Conservation (phyloP, 2,113 vertebrate species). For the Corynorhinus townsendii region DNA sequence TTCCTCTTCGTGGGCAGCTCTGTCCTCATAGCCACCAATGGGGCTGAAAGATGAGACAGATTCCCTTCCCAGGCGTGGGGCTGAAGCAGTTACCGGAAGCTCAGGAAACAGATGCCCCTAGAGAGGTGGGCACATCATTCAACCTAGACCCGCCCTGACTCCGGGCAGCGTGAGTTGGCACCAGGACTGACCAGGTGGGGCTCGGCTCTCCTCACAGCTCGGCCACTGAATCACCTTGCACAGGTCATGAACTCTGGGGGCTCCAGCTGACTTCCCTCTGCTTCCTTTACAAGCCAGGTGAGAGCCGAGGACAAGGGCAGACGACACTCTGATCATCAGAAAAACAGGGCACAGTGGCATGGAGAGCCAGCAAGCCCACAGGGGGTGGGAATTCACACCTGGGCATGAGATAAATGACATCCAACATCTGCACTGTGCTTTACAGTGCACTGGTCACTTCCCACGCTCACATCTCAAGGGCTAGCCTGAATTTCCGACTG, state of each 20-base stretch:
- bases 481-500: background rate
- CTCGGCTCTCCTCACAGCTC: background rate
- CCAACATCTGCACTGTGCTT: background rate
- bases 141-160: background rate
- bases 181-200: background rate
- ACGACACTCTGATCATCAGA: background rate
- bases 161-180: background rate
- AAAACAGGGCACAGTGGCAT: background rate
- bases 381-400: background rate
- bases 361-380: background rate
- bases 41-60: background rate
- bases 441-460: background rate
- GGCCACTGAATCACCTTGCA: background rate
- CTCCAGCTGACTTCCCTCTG: background rate
- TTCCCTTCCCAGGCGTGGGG: background rate
- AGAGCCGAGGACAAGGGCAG: background rate
- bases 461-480: background rate
- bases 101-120: constrained; percentile 29
- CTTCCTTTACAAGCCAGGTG: background rate
- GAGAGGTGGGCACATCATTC: background rate
- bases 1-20: constrained; percentile 23
- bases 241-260: background rate
- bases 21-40: background rate
- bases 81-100: constrained; percentile 31
- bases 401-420: background rate